phyloP scores from a whole-genome alignment of 2,888 invertebrate genomes.

The Nomada goodeniana region DNA sequence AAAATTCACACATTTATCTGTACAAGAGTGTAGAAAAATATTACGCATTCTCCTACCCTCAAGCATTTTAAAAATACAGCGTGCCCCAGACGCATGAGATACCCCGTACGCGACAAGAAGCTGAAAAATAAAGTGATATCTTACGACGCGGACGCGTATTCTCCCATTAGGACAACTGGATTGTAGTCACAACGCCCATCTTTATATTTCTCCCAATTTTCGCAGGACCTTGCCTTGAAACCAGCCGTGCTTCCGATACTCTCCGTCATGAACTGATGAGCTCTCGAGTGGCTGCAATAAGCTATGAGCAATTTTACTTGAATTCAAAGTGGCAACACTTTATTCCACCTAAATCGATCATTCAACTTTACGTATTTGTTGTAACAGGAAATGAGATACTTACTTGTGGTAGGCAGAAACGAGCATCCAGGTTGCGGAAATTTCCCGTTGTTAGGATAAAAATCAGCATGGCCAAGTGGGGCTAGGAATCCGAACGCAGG shows the following conservation, averaged over 20 bases:
- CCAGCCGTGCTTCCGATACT: conserved; percentile 76
- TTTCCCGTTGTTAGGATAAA: conserved; percentile 82
- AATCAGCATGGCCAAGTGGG: conserved; percentile 85
- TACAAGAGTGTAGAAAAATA: too few relatives aligned
- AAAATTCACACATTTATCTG: too few relatives aligned
- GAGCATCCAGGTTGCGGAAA: conserved; percentile 77
- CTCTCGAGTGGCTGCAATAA: conserved; percentile 77
- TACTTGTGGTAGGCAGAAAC: conserved; percentile 76
- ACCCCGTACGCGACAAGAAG: neutral
- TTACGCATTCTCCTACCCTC: too few relatives aligned
- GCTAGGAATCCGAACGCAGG: conserved; percentile 84
- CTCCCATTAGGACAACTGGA: conserved; percentile 77
- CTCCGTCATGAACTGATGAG: conserved; percentile 77
- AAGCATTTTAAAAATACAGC: too few relatives aligned
- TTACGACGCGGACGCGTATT: conserved; percentile 78
- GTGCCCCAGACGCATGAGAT: too few relatives aligned
- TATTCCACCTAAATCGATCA: too few relatives aligned
- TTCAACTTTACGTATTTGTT: too few relatives aligned
- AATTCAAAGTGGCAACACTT: too few relatives aligned
- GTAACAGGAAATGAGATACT: neutral
- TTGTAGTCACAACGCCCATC: conserved; percentile 74
- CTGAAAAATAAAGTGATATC: conserved; percentile 15
- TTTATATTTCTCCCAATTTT: conserved; percentile 76
- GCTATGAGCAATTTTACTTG: conserved; percentile 58
- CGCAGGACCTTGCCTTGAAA: conserved; percentile 75